Evolutionary conservation across 92 coral and sea anemone genomes (phyloP).

Genomic region (Palythoa caribaeorum): DNA sequence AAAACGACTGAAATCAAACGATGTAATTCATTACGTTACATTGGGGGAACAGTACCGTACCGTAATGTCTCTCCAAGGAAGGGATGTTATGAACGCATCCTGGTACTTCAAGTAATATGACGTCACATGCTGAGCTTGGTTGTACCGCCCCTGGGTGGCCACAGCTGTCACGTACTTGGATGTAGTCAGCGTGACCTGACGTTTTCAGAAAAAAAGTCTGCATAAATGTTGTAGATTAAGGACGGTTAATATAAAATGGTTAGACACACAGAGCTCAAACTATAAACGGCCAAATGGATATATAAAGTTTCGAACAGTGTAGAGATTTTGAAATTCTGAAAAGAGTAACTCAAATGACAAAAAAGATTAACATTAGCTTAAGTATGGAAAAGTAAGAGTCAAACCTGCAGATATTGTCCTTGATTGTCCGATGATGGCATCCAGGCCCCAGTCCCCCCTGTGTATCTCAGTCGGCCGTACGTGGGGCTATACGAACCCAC

Average conservation of each 20-base stretch:
- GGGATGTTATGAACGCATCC: conserved; percentile 29
- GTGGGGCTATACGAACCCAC: conserved; percentile 26
- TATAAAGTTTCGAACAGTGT: no score
- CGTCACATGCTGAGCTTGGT: conserved; percentile 31
- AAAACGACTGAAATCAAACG: no score
- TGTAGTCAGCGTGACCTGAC: conserved; percentile 30
- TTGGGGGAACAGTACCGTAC: background rate
- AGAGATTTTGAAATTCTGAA: no score
- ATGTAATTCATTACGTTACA: no score
- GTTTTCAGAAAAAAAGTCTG: background rate
- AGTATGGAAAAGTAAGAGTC: background rate
- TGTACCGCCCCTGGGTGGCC: conserved; percentile 45
- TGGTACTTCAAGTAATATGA: conserved; percentile 43
- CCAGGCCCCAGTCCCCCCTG: conserved; percentile 37
- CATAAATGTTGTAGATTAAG: no score
- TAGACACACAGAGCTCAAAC: no score
- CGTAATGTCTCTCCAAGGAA: conserved; percentile 39
- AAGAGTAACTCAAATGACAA: no score
- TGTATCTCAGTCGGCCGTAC: conserved; percentile 32
- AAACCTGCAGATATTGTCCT: conserved; percentile 46
- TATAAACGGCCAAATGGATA: no score
- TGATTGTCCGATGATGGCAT: conserved; percentile 35
- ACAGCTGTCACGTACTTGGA: conserved; percentile 37
- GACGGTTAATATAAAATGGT: no score
- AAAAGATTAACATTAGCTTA: no score